phyloP scores from a whole-genome alignment of 2,797 vertebrate species.

The Scolopax bukidnonensis region DNA sequence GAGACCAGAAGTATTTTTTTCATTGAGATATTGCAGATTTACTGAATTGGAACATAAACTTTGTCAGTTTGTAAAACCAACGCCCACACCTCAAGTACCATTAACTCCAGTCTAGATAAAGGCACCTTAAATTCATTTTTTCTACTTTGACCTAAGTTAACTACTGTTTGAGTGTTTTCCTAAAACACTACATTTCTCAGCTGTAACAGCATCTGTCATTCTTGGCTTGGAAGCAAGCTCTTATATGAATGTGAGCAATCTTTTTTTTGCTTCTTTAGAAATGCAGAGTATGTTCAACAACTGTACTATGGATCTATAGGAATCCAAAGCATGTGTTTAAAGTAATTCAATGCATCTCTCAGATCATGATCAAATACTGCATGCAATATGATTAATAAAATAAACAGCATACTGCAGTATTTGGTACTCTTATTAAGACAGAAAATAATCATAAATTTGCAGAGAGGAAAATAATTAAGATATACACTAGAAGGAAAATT shows the following conservation, averaged over 20 bases:
- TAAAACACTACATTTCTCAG: conserved; percentile 83
- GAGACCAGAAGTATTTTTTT: not conserved
- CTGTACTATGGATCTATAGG: conserved; percentile 87
- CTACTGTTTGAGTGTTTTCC: conserved; percentile 73
- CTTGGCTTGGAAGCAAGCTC: conserved; percentile 85
- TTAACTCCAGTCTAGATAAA: conserved; percentile 13
- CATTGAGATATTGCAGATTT: not conserved
- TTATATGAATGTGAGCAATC: conserved; percentile 86
- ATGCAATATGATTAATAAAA: conserved; percentile 70
- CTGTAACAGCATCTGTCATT: conserved; percentile 91
- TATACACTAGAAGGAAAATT: conserved; percentile 35
- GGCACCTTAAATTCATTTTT: conserved; percentile 2
- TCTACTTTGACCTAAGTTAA: conserved; percentile 66
- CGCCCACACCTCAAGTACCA: not conserved
- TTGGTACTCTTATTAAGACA: conserved; percentile 16
- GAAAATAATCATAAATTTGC: conserved; percentile 27
- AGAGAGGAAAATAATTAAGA: conserved; percentile 49
- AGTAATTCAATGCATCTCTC: conserved; percentile 83
- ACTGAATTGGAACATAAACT: not conserved
- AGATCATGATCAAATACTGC: conserved; percentile 85
- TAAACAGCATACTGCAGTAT: conserved; percentile 54
- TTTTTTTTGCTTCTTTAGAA: conserved; percentile 83
- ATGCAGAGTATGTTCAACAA: conserved; percentile 90
- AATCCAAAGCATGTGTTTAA: conserved; percentile 88
- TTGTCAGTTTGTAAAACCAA: not conserved